A percentile compares a stretch with the other conserved stretches of the same genome.
Evolutionary conservation across 2,797 vertebrate genomes (phyloP).

Genomic region (Chelon auratus): DNA sequence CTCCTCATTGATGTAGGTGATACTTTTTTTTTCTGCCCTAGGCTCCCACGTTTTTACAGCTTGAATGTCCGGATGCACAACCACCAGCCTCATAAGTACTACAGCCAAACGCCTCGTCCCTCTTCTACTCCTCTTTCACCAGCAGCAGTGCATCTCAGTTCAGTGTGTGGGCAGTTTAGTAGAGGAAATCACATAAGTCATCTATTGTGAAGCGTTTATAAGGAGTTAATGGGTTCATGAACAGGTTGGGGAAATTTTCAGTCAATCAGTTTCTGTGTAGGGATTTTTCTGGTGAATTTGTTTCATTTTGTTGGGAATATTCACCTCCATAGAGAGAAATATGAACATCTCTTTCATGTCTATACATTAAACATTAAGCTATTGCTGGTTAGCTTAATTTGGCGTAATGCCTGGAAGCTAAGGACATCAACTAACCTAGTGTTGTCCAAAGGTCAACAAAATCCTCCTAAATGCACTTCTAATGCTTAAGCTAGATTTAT

Average conservation of each 20-base stretch:
- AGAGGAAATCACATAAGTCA: slow-evolving; percentile 12
- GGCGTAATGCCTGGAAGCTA: background rate
- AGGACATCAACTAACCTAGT: background rate
- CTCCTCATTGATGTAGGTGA: slow-evolving; percentile 54
- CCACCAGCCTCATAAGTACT: slow-evolving; percentile 10
- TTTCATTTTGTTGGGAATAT: background rate
- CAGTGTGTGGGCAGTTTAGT: slow-evolving; percentile 43
- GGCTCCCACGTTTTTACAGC: slow-evolving; percentile 39
- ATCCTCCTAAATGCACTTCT: background rate
- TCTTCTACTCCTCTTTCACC: slow-evolving; percentile 24
- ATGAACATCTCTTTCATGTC: background rate
- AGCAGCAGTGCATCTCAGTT: slow-evolving; percentile 40
- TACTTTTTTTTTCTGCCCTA: slow-evolving; percentile 29
- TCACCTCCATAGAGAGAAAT: background rate
- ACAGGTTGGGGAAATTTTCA: too few relatives aligned
- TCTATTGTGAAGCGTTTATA: background rate
- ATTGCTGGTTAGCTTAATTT: background rate
- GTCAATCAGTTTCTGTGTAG: background rate
- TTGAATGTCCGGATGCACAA: slow-evolving; percentile 28
- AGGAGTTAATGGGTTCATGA: background rate
- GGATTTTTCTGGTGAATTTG: background rate
- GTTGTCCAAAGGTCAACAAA: background rate
- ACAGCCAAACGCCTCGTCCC: slow-evolving; percentile 9
- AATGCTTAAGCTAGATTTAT: background rate
- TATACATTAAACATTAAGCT: background rate